Percentiles rank a stretch among this genome's conserved stretches.
Evolutionary conservation across 2,888 invertebrate genomes (phyloP).

Genomic region (Plagodis dolabraria): DNA sequence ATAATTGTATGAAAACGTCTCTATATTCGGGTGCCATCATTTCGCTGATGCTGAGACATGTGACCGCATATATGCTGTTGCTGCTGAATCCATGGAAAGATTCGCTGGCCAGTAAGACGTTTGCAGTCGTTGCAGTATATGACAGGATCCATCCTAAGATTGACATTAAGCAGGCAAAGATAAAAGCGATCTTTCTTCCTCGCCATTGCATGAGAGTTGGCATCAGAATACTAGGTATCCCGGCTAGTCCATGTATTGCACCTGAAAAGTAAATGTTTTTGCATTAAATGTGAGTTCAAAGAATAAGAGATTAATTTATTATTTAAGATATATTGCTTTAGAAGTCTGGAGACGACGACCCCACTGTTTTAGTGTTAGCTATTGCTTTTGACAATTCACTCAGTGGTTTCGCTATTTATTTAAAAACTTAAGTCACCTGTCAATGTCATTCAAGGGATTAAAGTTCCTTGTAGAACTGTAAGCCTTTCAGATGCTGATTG

Average conservation of each 20-base stretch:
- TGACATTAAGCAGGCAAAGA: slow-evolving; percentile 29
- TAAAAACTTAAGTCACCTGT: no score
- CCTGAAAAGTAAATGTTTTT: slow-evolving; percentile 22
- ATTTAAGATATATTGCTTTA: no score
- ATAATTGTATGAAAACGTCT: slow-evolving; percentile 26
- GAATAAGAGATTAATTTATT: no score
- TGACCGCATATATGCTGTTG: slow-evolving; percentile 33
- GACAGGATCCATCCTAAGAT: slow-evolving; percentile 32
- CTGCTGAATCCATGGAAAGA: slow-evolving; percentile 32
- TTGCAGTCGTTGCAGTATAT: slow-evolving; percentile 18
- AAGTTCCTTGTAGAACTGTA: no score
- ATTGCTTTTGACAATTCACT: no score
- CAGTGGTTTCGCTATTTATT: no score
- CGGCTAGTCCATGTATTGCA: slow-evolving; percentile 34
- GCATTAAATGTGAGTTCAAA: no score
- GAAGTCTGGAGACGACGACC: no score
- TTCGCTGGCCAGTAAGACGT: slow-evolving; percentile 26
- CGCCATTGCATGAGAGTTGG: slow-evolving; percentile 35
- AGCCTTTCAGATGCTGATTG: no score
- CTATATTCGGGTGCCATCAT: slow-evolving; percentile 34
- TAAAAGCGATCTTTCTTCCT: slow-evolving; percentile 34
- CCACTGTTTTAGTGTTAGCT: no score
- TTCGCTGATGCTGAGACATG: slow-evolving; percentile 31
- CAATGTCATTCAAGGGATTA: no score
- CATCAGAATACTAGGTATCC: slow-evolving; percentile 32